phyloP scores from a whole-genome alignment of 2,888 invertebrate species.

The Coelinius sp. region DNA sequence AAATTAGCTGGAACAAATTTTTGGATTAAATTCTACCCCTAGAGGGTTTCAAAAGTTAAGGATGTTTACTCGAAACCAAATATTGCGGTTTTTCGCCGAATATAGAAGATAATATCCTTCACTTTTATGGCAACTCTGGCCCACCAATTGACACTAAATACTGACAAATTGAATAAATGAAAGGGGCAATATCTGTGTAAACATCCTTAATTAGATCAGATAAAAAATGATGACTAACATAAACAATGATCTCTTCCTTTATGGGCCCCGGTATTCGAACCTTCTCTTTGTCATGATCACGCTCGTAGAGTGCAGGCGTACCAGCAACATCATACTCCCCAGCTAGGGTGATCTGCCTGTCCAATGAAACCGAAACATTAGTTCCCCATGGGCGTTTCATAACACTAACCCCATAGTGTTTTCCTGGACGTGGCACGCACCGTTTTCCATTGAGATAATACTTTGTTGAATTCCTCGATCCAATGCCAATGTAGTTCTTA shows the following conservation, averaged over 20 bases:
- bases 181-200: too few relatives aligned
- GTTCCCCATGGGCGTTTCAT: conserved; percentile 35
- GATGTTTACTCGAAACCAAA: conserved; percentile 29
- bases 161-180: too few relatives aligned
- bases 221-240: conserved; percentile 70
- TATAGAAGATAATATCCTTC: too few relatives aligned
- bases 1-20: conserved; percentile 57
- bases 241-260: conserved; percentile 75
- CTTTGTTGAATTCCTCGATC: conserved; percentile 70
- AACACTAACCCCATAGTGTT: conserved; percentile 31
- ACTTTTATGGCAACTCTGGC: too few relatives aligned
- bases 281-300: conserved; percentile 73
- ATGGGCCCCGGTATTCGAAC: conserved; percentile 77
- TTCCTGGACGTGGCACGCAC: conserved; percentile 68
- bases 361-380: conserved; percentile 48
- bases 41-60: conserved; percentile 36
- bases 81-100: too few relatives aligned
- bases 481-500: conserved; percentile 73
- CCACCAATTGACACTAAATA: too few relatives aligned
- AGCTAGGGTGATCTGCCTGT: conserved; percentile 67
- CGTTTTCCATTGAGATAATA: conserved; percentile 77
- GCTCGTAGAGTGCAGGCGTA: conserved; percentile 71
- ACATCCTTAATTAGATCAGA: not conserved
- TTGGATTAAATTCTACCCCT: not conserved
- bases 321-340: conserved; percentile 72